phyloP scores from a whole-genome alignment of 2,888 invertebrate genomes.

The Andrena haemorrhoa region DNA sequence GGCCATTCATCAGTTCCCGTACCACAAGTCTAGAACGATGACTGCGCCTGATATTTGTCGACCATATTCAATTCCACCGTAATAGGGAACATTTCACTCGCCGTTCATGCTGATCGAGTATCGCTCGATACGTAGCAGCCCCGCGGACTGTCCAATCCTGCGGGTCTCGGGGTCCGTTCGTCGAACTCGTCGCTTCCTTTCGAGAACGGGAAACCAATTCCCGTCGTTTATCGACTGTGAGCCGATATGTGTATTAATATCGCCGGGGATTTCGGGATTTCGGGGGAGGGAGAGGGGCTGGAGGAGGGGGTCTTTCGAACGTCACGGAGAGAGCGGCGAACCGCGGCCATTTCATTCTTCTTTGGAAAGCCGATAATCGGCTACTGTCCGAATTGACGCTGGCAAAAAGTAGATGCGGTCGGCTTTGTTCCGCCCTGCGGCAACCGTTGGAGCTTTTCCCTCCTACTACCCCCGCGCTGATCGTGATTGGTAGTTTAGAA shows the following conservation, averaged over 20 bases:
- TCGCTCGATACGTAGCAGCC: neutral
- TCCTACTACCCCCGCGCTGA: neutral
- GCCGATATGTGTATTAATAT: conserved; percentile 20
- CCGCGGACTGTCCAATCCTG: conserved; percentile 4
- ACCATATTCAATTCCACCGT: conserved; percentile 24
- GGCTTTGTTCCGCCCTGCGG: conserved; percentile 45
- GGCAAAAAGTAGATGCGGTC: conserved; percentile 48
- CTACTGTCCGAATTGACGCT: conserved; percentile 52
- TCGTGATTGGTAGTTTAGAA: conserved; percentile 51
- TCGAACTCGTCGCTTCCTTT: conserved; percentile 25
- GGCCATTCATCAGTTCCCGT: too few relatives aligned
- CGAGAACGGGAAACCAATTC: conserved; percentile 20
- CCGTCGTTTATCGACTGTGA: conserved; percentile 38
- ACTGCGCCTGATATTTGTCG: too few relatives aligned
- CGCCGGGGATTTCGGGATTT: neutral
- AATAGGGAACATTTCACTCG: conserved; percentile 42
- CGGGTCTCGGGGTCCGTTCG: neutral
- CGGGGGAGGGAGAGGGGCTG: neutral
- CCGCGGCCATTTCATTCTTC: conserved; percentile 43
- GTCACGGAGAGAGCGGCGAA: neutral
- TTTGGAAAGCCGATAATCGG: conserved; percentile 57
- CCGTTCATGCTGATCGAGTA: conserved; percentile 24
- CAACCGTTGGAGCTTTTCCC: conserved; percentile 11
- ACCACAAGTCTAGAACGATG: too few relatives aligned
- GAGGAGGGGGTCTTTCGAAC: neutral